A percentile compares a stretch with the other conserved stretches of the same genome.
Evolutionary conservation across 64 coral and sea anemone genomes (phyloP).

Genomic region (Astreopora myriophthalma): DNA sequence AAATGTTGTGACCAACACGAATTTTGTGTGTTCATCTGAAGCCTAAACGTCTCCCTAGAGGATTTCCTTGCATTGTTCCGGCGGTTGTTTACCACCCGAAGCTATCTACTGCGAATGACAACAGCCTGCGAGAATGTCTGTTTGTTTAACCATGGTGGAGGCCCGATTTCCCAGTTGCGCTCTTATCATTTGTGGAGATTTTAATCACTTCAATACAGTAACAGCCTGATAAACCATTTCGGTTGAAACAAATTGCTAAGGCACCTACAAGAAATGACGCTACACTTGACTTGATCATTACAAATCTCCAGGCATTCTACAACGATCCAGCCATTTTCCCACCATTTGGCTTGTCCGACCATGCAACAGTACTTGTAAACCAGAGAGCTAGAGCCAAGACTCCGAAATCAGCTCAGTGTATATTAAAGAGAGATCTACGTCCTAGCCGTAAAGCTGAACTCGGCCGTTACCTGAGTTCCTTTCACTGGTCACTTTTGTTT

Average conservation of each 20-base stretch:
- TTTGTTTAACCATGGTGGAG: too few species aligned
- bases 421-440: not conserved
- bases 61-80: constrained; percentile 23
- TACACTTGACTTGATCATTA: constrained; percentile 26
- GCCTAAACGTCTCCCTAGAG: constrained; percentile 38
- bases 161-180: too few species aligned
- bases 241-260: constrained; percentile 43
- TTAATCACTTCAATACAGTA: constrained; percentile 4
- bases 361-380: constrained; percentile 10
- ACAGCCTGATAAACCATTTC: constrained; percentile 34
- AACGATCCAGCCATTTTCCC: too few species aligned
- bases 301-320: constrained; percentile 33
- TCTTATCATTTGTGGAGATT: constrained; percentile 21
- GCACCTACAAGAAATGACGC: constrained; percentile 42
- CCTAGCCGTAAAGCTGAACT: too few species aligned
- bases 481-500: not conserved
- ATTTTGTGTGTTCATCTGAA: constrained; percentile 2
- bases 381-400: not conserved
- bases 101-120: not conserved
- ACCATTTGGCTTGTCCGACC: too few species aligned
- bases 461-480: not conserved
- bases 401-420: not conserved
- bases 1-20: constrained; percentile 36
- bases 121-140: not conserved
- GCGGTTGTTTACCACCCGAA: constrained; percentile 39